Conservation (phyloP, 2,113 vertebrate species). For the Arizona elegans region DNA sequence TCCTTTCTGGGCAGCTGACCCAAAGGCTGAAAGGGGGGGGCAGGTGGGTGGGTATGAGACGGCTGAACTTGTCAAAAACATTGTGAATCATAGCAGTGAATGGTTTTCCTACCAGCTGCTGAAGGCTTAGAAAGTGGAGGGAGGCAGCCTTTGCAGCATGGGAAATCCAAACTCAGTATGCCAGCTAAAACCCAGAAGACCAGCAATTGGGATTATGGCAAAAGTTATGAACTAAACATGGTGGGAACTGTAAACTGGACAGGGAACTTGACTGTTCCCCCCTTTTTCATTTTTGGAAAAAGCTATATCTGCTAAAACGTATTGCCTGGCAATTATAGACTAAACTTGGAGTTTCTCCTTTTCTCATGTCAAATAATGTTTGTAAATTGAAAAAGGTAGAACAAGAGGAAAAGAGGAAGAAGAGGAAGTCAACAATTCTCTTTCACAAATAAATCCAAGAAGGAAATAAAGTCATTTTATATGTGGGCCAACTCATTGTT, state of each 20-base stretch:
- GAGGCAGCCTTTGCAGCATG: background rate
- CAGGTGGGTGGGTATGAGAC: too few species aligned
- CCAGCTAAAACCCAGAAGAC: background rate
- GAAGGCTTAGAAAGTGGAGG: too few species aligned
- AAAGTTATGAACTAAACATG: background rate
- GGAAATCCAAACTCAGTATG: background rate
- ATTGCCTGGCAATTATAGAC: background rate
- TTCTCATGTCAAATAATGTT: conserved; percentile 1
- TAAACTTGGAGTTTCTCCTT: background rate
- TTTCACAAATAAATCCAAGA: conserved; percentile 52
- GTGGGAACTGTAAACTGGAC: background rate
- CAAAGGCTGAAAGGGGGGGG: too few species aligned
- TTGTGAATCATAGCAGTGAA: too few species aligned
- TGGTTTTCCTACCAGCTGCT: too few species aligned
- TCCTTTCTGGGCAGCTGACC: too few species aligned
- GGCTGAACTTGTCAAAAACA: too few species aligned
- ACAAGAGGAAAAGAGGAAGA: background rate
- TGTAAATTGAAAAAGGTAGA: conserved; percentile 25
- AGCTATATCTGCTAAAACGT: background rate
- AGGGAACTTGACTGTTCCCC: background rate
- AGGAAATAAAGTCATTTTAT: conserved; percentile 62
- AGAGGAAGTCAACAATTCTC: conserved; percentile 30
- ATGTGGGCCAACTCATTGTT: conserved; percentile 61
- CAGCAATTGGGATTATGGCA: background rate
- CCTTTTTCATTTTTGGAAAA: background rate